phyloP scores from a whole-genome alignment of 2,888 invertebrate species.

The Rapana venosa region DNA sequence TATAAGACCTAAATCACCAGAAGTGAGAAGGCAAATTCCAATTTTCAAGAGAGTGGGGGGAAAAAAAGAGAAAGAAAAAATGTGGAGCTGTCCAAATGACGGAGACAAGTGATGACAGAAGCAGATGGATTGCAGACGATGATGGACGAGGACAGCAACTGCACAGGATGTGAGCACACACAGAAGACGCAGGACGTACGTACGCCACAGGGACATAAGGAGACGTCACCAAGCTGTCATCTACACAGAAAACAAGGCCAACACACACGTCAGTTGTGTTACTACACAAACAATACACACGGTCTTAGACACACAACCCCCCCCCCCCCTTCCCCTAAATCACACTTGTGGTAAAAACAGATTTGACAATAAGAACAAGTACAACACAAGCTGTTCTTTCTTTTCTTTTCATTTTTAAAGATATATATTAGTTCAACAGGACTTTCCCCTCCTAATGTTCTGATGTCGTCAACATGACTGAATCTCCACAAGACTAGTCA shows the following conservation, averaged over 20 bases:
- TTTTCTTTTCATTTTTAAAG: neutral
- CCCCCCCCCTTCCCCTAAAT: neutral
- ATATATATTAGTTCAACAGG: neutral
- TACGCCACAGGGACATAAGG: slow-evolving; percentile 62
- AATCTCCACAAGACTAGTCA: neutral
- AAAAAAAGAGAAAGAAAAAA: neutral
- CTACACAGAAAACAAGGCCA: slow-evolving; percentile 61
- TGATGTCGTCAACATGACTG: neutral
- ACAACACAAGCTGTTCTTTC: neutral
- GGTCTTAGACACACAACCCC: neutral
- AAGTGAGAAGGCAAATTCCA: slow-evolving; percentile 10
- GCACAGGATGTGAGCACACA: slow-evolving; percentile 46
- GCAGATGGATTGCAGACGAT: slow-evolving; percentile 27
- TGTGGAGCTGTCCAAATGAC: neutral
- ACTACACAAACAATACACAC: neutral
- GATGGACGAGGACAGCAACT: slow-evolving; percentile 35
- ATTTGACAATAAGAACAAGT: neutral
- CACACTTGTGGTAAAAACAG: neutral
- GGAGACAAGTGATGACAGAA: slow-evolving; percentile 29
- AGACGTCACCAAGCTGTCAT: slow-evolving; percentile 58
- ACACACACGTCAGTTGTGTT: slow-evolving; percentile 32
- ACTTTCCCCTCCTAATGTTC: neutral
- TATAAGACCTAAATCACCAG: neutral
- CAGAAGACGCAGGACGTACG: slow-evolving; percentile 57
- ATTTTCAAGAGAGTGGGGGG: neutral